These are phyloP conservation scores for Neodiprion lecontei DNA, from an alignment of 1,140 invertebrate species.

Conservation along the genomic window DNA sequence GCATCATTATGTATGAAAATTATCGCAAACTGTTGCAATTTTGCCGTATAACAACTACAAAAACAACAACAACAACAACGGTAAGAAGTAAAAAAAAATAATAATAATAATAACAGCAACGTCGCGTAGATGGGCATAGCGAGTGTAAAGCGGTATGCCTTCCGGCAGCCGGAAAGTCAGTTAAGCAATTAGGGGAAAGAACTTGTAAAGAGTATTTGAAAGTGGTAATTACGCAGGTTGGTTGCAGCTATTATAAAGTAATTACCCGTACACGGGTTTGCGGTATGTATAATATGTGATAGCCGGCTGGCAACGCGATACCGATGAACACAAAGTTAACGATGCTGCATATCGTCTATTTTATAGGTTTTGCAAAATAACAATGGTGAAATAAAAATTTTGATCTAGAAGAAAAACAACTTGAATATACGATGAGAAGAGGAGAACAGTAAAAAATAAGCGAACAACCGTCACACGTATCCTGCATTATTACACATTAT, in stretches of 20 bases:
- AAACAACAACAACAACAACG: not conserved
- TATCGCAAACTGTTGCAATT: not conserved
- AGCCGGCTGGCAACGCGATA: not conserved
- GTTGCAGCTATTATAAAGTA: conserved; percentile 44
- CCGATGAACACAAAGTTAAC: not conserved
- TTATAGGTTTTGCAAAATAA: not conserved
- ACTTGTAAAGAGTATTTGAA: conserved; percentile 1
- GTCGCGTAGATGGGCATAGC: not conserved
- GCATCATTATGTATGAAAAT: not conserved
- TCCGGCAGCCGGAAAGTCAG: conserved; percentile 3
- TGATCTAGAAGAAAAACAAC: conserved; percentile 12
- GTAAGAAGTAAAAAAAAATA: not conserved
- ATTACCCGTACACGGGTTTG: conserved; percentile 31
- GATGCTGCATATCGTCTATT: not conserved
- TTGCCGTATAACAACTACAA: not conserved
- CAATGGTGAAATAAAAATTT: conserved; percentile 17
- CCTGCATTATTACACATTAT: conserved; percentile 21
- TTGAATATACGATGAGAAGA: conserved; percentile 11
- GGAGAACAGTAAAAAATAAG: conserved; percentile 9
- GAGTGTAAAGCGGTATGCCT: not conserved
- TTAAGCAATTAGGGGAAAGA: conserved; percentile 4
- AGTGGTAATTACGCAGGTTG: conserved; percentile 45
- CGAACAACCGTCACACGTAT: conserved; percentile 17
- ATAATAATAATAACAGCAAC: not conserved
- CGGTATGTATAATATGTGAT: not conserved